phyloP scores from a whole-genome alignment of 2,113 vertebrate genomes.

The Toxotes jaculatrix region DNA sequence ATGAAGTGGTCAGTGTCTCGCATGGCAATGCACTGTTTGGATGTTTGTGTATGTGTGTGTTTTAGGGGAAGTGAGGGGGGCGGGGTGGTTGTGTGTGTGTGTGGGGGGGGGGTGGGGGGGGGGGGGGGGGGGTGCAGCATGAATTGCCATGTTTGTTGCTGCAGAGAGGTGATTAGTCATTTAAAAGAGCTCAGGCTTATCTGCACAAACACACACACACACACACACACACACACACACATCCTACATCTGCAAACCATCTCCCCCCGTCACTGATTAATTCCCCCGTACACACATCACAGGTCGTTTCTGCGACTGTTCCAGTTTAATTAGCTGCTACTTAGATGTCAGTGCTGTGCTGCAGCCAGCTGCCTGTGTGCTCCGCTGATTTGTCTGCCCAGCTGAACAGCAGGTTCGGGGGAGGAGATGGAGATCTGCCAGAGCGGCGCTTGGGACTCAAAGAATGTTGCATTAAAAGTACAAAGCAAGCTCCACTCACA shows the following conservation, averaged over 20 bases:
- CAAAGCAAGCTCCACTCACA: not conserved
- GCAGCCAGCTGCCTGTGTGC: not conserved
- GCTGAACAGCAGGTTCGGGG: conserved; percentile 51
- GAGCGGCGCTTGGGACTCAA: not conserved
- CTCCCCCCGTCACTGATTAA: not conserved
- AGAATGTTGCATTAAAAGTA: conserved; percentile 15
- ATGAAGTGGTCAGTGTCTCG: not conserved
- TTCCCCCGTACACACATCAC: not conserved
- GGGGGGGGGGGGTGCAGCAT: not conserved
- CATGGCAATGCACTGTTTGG: not conserved
- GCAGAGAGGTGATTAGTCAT: conserved; percentile 30
- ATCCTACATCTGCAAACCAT: conserved; percentile 16
- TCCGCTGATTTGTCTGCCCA: conserved; percentile 1
- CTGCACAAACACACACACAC: conserved; percentile 21
- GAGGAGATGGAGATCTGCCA: conserved; percentile 46
- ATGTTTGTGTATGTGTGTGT: not conserved
- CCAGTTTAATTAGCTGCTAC: conserved; percentile 35
- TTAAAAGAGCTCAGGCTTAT: conserved; percentile 29
- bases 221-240: conserved; percentile 2
- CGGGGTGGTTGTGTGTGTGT: not conserved
- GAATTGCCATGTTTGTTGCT: conserved; percentile 28
- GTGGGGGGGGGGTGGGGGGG: not conserved
- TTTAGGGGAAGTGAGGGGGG: not conserved
- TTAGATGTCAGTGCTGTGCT: conserved; percentile 9
- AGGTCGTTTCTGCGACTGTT: conserved; percentile 23